A percentile compares a stretch with the other conserved stretches of the same genome.
These are phyloP conservation scores for Paradoxurus hermaphroditus DNA, from an alignment of 2,113 vertebrate species.

Conservation along the genomic window DNA sequence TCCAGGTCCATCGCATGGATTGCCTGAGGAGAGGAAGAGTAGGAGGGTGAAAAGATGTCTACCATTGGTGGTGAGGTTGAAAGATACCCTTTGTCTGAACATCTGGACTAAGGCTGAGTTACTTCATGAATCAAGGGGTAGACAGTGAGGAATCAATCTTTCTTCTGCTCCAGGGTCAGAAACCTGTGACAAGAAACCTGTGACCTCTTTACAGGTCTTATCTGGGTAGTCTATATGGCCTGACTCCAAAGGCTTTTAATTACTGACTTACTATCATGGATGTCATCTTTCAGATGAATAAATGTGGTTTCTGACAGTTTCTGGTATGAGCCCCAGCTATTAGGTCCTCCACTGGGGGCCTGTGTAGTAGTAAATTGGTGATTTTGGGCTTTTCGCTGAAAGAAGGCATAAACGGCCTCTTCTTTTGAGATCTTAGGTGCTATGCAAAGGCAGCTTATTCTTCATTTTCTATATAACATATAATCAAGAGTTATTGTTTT, in stretches of 20 bases:
- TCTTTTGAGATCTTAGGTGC: background rate
- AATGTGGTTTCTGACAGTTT: background rate
- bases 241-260: background rate
- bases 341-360: background rate
- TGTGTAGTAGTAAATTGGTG: background rate
- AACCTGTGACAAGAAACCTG: background rate
- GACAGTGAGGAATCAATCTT: background rate
- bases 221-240: background rate
- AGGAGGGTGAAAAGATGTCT: background rate
- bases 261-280: background rate
- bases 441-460: background rate
- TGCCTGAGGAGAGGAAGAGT: background rate
- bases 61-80: background rate
- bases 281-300: background rate
- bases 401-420: background rate
- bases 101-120: background rate
- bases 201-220: background rate
- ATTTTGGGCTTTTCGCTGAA: background rate
- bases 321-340: background rate
- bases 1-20: too few relatives aligned
- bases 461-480: slow-evolving; percentile 21
- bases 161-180: background rate
- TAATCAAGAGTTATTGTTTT: slow-evolving; percentile 24
- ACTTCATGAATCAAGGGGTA: background rate
- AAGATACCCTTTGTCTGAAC: background rate